Evolutionary conservation across 2,888 invertebrate genomes (phyloP).

Genomic region (Blera fallax): DNA sequence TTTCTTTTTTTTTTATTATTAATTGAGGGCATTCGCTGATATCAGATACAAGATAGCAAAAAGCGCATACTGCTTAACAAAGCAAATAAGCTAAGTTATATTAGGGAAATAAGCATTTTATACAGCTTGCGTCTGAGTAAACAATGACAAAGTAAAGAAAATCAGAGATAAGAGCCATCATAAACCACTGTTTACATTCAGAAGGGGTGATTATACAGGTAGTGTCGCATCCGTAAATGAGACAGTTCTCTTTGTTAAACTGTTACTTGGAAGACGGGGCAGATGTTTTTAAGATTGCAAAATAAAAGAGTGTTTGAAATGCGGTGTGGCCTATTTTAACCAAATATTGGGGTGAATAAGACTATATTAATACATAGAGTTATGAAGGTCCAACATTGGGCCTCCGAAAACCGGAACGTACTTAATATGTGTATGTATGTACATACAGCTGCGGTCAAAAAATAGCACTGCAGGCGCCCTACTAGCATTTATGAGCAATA

Average conservation of each 20-base stretch:
- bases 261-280: neutral
- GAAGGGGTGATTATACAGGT: neutral
- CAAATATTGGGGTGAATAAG: no score
- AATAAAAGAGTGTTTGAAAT: no score
- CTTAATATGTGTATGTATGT: no score
- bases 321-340: no score
- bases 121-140: constrained; percentile 14
- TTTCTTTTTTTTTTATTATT: constrained; percentile 32
- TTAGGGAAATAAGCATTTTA: neutral
- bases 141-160: constrained; percentile 23
- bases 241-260: neutral
- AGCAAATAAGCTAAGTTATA: constrained; percentile 31
- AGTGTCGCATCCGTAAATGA: neutral
- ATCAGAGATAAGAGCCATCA: constrained; percentile 10
- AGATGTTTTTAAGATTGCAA: neutral
- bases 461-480: no score
- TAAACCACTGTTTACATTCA: neutral
- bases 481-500: no score
- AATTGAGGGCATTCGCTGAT: constrained; percentile 53
- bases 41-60: constrained; percentile 45
- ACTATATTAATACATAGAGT: no score
- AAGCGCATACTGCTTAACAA: constrained; percentile 10
- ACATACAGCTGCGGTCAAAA: no score
- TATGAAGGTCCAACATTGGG: no score
- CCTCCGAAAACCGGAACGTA: no score